These are phyloP conservation scores for Propithecus deckenii DNA, from an alignment of 2,797 vertebrate genomes.

Conservation along the genomic window DNA sequence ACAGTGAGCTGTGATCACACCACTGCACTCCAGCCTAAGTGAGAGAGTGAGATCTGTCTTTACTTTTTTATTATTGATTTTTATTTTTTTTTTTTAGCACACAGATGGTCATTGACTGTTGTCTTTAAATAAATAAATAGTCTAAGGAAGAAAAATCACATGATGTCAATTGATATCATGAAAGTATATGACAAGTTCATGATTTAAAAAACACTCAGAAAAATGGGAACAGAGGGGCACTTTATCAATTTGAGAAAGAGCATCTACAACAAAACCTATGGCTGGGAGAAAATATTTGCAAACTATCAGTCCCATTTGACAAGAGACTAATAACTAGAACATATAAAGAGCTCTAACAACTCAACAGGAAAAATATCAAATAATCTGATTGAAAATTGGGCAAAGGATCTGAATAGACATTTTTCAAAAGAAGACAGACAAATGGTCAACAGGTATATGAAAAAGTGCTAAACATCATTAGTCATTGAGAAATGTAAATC, in stretches of 20 bases:
- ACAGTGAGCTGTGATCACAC: no score
- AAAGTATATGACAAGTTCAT: background rate
- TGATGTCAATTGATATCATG: background rate
- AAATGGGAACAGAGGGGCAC: background rate
- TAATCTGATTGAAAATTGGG: background rate
- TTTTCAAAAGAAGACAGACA: no score
- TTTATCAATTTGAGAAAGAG: background rate
- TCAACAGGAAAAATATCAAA: background rate
- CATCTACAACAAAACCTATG: background rate
- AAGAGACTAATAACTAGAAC: background rate
- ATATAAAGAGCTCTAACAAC: background rate
- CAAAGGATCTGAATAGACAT: background rate
- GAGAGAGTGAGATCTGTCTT: no score
- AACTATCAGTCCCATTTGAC: background rate
- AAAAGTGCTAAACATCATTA: no score
- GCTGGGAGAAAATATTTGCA: background rate
- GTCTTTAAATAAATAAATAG: background rate
- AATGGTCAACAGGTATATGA: no score
- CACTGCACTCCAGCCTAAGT: no score
- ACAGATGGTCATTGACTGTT: no score
- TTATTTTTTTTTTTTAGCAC: no score
- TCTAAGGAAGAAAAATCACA: background rate
- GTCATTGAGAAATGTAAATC: no score
- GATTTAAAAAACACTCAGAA: background rate
- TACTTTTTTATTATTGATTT: no score